These are phyloP conservation scores for Synchiropus splendidus DNA, from an alignment of 2,113 vertebrate species.

Conservation along the genomic window DNA sequence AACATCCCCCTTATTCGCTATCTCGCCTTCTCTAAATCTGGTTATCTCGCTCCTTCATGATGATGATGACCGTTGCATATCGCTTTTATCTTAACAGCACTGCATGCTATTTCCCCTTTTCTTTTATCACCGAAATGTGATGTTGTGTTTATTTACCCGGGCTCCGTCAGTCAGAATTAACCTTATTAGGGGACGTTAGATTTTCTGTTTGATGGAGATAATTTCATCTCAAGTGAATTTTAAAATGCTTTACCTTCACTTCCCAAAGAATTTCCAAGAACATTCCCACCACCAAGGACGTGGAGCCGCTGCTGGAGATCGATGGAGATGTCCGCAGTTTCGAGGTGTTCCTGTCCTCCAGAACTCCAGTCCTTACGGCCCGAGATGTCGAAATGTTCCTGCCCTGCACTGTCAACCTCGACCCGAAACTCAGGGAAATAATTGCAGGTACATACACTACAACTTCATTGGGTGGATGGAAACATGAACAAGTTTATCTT, in stretches of 20 bases:
- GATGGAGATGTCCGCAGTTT: constrained; percentile 93
- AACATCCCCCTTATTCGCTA: constrained; percentile 53
- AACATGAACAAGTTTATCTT: too few relatives aligned
- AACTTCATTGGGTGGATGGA: not conserved
- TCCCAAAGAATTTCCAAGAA: constrained; percentile 86
- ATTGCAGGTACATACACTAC: constrained; percentile 77
- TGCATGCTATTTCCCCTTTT: constrained; percentile 47
- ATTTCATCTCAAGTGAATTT: not conserved
- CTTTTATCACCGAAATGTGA: constrained; percentile 30
- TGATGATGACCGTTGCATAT: constrained; percentile 58
- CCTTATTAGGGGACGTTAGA: not conserved
- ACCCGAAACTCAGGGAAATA: constrained; percentile 95
- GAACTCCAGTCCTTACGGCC: constrained; percentile 85
- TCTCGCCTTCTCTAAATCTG: constrained; percentile 58
- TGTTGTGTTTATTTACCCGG: constrained; percentile 9
- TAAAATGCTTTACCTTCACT: not conserved
- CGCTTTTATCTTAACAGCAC: constrained; percentile 51
- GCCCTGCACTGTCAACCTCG: constrained; percentile 93
- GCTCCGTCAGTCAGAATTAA: constrained; percentile 10
- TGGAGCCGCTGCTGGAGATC: constrained; percentile 94
- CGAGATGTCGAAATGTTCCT: constrained; percentile 91
- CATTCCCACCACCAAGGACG: constrained; percentile 94
- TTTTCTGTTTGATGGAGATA: not conserved
- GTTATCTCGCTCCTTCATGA: constrained; percentile 55
- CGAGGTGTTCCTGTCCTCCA: constrained; percentile 92